Base-by-base conservation (phyloP, 2,797 vertebrate genomes). In the Prionace glauca region DNA sequence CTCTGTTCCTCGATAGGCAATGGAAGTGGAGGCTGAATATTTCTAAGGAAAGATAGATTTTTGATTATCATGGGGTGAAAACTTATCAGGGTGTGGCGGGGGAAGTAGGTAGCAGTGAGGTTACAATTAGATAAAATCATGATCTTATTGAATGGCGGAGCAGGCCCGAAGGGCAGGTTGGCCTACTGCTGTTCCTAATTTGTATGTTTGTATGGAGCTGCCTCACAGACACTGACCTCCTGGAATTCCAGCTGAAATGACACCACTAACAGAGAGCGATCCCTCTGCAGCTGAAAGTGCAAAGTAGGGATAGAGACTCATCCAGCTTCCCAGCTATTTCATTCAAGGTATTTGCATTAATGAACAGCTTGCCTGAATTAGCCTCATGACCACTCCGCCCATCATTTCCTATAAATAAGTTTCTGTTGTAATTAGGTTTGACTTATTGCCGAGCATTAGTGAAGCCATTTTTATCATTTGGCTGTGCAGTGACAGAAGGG, bases 361-460 rank as follows among this genome's bases (percentile, higher is more conserved):
- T 86, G 96, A 96, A 96, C 96, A 97, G 96, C 97, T 97, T 97
- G 97, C 97, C 96, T 96, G 96, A 95, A 96, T 96, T 96, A 96
- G 97, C 96, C 96, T 96, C 97, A 97, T 97, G 97, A 97, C 97
- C 97, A 97, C 97, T 98, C 98, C 98, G 97, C 97, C 98, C 97
- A 97, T 97, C 97, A 98, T 98, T 97, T 97, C 98, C 98, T 98
- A 97, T 99, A 99, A 99, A 99, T 99, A 98, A 98, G 98, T 98
- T 98, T 98, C 98, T 99, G 98, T 98, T 98, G 98, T 98, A 98
- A 98, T 98, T 98, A 97, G 97, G 98, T 98, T 98, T 98, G 98
- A 99, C 98, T 98, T 98, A 92, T 92, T 69, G 90, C 18, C 18
- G 20, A 69, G 90, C 88, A 56, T 77, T 56, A 32, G 26, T 60